These are phyloP conservation scores for Oreochromis niloticus DNA, from an alignment of 2,113 vertebrate species.

Conservation along the genomic window DNA sequence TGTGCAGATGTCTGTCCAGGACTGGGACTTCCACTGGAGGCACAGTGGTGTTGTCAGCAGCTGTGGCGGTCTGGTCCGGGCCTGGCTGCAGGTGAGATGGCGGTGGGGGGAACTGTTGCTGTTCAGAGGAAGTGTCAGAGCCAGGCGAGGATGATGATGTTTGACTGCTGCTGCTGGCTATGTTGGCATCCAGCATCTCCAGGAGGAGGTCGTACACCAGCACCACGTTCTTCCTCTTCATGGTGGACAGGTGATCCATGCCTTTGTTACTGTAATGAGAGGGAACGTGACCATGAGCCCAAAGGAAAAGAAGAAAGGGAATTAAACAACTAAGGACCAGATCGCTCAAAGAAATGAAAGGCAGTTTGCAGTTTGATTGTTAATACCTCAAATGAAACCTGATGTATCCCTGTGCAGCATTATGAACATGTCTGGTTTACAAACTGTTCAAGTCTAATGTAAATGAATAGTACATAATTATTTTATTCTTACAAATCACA, in stretches of 20 bases:
- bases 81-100: not conserved
- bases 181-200: slow-evolving; percentile 95
- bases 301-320: not conserved
- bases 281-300: not conserved
- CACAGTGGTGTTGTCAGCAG: not conserved
- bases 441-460: not conserved
- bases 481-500: not conserved
- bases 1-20: slow-evolving; percentile 15
- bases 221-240: slow-evolving; percentile 95
- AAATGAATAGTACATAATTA: not conserved
- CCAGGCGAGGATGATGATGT: slow-evolving; percentile 22
- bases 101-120: not conserved
- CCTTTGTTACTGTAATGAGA: slow-evolving; percentile 86
- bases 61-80: not conserved
- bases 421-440: not conserved
- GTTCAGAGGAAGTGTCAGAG: slow-evolving; percentile 24
- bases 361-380: no score
- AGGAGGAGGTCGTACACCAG: slow-evolving; percentile 90
- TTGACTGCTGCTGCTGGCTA: slow-evolving; percentile 70
- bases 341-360: not conserved
- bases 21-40: not conserved
- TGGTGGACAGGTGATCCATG: slow-evolving; percentile 92
- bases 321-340: not conserved
- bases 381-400: not conserved
- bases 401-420: not conserved